A percentile compares a stretch with the other conserved stretches of the same genome.
These are phyloP conservation scores for Schlechtendalia chinensis DNA, from an alignment of 1,140 invertebrate species.

Conservation along the genomic window DNA sequence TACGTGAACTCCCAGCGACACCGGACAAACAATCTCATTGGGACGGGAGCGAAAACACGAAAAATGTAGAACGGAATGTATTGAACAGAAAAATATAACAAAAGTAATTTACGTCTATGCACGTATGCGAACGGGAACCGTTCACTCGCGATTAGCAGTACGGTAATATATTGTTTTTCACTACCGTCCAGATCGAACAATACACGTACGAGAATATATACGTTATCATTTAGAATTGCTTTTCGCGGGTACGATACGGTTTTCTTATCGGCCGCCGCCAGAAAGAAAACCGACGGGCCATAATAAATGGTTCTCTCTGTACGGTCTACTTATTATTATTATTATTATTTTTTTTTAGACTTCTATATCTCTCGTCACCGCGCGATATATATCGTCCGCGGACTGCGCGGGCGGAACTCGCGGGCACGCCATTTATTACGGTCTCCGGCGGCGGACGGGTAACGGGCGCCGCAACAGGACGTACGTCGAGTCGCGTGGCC, in stretches of 20 bases:
- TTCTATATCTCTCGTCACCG: neutral
- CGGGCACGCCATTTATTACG: slow-evolving; percentile 28
- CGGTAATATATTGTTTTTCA: too few species aligned
- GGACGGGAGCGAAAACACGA: too few species aligned
- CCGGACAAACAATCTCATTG: too few species aligned
- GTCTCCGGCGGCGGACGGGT: slow-evolving; percentile 2
- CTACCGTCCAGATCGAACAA: too few species aligned
- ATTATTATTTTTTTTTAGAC: neutral
- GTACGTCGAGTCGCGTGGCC: slow-evolving; percentile 30
- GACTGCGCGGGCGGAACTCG: slow-evolving; percentile 38
- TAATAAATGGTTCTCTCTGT: slow-evolving; percentile 48
- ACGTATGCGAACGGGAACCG: too few species aligned
- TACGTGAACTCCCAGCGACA: too few species aligned
- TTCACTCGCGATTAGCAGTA: too few species aligned
- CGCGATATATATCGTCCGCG: neutral
- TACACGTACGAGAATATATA: too few species aligned
- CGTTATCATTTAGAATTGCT: slow-evolving; percentile 29
- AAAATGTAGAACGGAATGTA: too few species aligned
- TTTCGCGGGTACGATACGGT: slow-evolving; percentile 16
- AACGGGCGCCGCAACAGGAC: too few species aligned
- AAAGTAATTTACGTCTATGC: too few species aligned
- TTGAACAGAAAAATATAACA: too few species aligned
- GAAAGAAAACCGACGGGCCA: slow-evolving; percentile 14
- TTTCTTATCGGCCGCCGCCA: slow-evolving; percentile 30
- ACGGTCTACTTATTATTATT: neutral